Evolutionary conservation across 1,140 invertebrate species (phyloP), one percentile per base, ranked within the genome.

Genomic region (Dreissena polymorpha): DNA sequence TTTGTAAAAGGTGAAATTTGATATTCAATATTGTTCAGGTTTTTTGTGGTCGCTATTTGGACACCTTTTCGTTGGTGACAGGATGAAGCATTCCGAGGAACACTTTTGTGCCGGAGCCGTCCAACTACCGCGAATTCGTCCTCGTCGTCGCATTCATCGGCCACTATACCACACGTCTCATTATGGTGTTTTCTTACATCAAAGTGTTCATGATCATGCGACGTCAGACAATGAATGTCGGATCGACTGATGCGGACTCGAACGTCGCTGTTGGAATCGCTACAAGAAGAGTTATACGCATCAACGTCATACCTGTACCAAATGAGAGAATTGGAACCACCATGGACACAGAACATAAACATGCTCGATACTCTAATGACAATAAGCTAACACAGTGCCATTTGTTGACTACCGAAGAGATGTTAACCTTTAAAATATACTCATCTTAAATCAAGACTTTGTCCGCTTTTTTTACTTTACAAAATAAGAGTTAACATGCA

Each of bases 61-160:
- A 85, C 84, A 10, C 84, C 84, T 21, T 77, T 85, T 85, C 27
- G 71, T 85, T 50, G 78, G 68, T 13, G 84, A 85, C 39, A 60
- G 84, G 23, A 50, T 85, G 27, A 81, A 82, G 21, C 77, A 82
- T 50, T 71, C 71, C 12, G 78, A 81, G 55, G 13, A 21, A 10
- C 68, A 85, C 72, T 72, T 57, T 50, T 85, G 84, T 53, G 81
- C 81, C n/a, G 84, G 73, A 81, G 55, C 84, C 84, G 49, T 81
- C 71, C 0, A 73, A 85, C 57, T 81, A 85, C 73, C 53, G 27
- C 10, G 73, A 85, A 25, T 85, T 85, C 60, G 79, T 85, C 23
- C 76, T 85, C 23, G 70, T 85, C 72, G 78, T 85, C 21, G 84
- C 78, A 10, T 50, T 85, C 0, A 71, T 85, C 29, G 84, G 84